Evolutionary conservation across 2,113 vertebrate species (phyloP), one percentile per base, ranked within the genome.

Genomic region (Willisornis vidua): DNA sequence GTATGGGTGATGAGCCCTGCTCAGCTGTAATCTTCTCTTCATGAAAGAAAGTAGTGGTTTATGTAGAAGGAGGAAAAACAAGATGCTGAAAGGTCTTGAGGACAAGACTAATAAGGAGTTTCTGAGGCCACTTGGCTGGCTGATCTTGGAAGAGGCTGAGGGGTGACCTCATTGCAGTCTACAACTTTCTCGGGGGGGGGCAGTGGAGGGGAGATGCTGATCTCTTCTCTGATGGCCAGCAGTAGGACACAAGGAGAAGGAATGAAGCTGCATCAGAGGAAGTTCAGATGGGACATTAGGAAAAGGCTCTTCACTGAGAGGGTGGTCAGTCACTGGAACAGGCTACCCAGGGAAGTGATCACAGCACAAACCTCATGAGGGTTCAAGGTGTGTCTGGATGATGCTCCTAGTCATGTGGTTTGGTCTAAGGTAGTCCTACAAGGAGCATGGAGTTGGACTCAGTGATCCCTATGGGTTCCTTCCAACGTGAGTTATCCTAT

Each of bases 41-140:
- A 78, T 8, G 9, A 70, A 55, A 77, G 28, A 29, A 78, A 41
- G 48, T 20, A 91, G 39, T 41, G 20, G 16, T 51, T 82, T 63
- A 7, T 68, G 7, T 67, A 76, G 39, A 33, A 76, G 26, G 19
- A 77, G 54, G 16, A 12, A 35, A 66, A 12, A 24, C 11, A 25
- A 84, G 46, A 46, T 41, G 14, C 18, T 68, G 55, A 70, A 55
- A 18, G 6, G 23, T 93, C 41, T 87, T 5, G 12, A 83, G 51
- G 13, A 28, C 18, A 66, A 57, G 29, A 66, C 41, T 79, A 48
- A 33, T 0, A 5, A 82, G 54, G 10, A 78, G 14, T 0, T 1
- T 18, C 59, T 78, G 76, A 78, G n/a, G 20, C 74, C 28, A 10
- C 26, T 68, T 86, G 81, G 14, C 6, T 37, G 77, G 3, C 58